Base-by-base conservation (phyloP, 2,888 invertebrate species). In the Cylloceria caligata region DNA sequence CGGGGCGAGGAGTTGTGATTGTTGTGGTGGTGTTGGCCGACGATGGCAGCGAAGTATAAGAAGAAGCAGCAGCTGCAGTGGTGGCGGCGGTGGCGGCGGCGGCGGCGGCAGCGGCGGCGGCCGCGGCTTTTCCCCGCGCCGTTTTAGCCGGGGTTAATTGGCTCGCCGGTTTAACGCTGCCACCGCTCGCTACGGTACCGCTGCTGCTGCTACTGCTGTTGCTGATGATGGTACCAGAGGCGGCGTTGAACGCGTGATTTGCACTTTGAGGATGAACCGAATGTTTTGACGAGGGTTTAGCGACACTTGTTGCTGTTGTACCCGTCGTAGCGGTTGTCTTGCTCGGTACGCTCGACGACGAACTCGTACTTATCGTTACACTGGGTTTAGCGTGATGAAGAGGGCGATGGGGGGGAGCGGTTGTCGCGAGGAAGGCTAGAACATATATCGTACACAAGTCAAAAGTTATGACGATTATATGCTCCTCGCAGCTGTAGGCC, bases 351-450 rank as follows among this genome's bases (percentile, higher is more conserved):
- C 80, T 65, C 76, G 80, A 72, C 30, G 75, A 71, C 60, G 75
- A 78, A 68, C 73, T 76, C 64, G 82, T 82, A 72, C 81, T 84
- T 82, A 85, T 84, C 78, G 87, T 88, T 74, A 87, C 86, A 83
- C 86, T 84, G 82, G 85, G 86, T 83, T 86, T 84, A 55, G 88
- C 90, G 90, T 92, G 92, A 90, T 90, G 90, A 90, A 91, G 90
- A 90, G 92, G 92, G 89, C 92, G 92, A 91, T 92, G 95, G 95
- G 95, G 95, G 94, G 95, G 95, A 94, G 94, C 95, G 94, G 95
- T 95, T 94, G 96, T 95, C 94, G 95, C 95, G 94, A 96, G 94
- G 95, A 95, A 95, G 93, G 96, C 96, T 96, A 95, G 94, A 95
- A 95, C 91, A 92, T 89, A 91, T 84, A 86, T 87, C 86, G 88